Base-by-base conservation (phyloP, 2,113 vertebrate species). In the Peromyscus californicus region DNA sequence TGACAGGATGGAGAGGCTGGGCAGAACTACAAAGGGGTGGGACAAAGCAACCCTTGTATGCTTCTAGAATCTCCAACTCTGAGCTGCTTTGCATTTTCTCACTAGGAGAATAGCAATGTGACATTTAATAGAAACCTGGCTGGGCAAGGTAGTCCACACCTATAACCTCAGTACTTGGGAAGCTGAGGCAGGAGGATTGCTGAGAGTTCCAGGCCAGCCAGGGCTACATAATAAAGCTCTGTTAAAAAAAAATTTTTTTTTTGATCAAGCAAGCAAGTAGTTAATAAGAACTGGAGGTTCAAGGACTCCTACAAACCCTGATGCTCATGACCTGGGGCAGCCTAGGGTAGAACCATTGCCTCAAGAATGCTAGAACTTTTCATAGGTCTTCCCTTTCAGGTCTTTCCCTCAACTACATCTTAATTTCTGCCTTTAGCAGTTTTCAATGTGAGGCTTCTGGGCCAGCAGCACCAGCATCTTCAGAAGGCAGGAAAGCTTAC, bases 21-120 rank as follows among this genome's bases (percentile, higher is more conserved):
- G 54, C 95, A 96, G 72, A 74, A 57, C 54, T 48, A 94, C 85
- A 91, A 65, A 94, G 89, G 85, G 67, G 63, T 6, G 26, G 72
- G 63, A 95, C 88, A 92, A 92, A 91, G 90, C 79, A 45, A 19
- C 26, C 67, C 74, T 54, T 79, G 72, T 51, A 61, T 8, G 11
- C 29, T 80, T 88, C 84, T 76, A 17, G 0, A 45, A 48, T 72
- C 80, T 83, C 48, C 0, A 42, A 90, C 78, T 48, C 22, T 16
- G 11, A 92, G 80, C 39, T 95, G 31, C 51, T 96, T 90, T 63
- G 74, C n/a, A n/a, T 89, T 72, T 95, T 57, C 67, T 96, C 36
- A 48, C n/a, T 39, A 2, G 29, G 48, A 85, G 42, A 92, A 80
- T 0, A 82, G 33, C 17, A 84, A 84, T 39, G 36, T 72, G 57